These are phyloP conservation scores for Latrodectus hesperus DNA, from an alignment of 2,888 invertebrate genomes.

Conservation along the genomic window DNA sequence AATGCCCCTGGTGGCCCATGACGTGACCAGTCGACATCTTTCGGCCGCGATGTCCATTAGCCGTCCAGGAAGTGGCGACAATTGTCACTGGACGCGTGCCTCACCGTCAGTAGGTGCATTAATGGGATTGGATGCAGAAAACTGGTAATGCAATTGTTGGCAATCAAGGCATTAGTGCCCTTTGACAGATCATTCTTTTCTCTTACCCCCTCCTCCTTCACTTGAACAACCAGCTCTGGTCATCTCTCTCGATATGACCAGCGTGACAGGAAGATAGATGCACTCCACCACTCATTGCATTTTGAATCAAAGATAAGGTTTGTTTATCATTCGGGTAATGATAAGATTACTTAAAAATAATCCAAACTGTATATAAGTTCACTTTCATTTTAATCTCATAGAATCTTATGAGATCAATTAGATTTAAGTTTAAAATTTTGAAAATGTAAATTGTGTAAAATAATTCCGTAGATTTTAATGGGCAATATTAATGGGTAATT, in stretches of 20 bases:
- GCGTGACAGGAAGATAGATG: background rate
- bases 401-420: no score
- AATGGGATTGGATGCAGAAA: background rate
- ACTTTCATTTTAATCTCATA: no score
- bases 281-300: background rate
- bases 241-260: background rate
- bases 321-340: no score
- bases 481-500: no score
- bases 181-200: background rate
- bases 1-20: background rate
- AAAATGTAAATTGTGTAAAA: no score
- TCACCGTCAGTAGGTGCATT: background rate
- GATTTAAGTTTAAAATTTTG: no score
- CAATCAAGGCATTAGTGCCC: background rate
- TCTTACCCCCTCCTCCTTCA: background rate
- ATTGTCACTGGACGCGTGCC: background rate
- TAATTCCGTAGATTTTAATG: no score
- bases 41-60: background rate
- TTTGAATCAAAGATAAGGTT: background rate
- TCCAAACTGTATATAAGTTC: no score
- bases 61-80: constrained; percentile 1
- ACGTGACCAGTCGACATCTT: constrained; percentile 2
- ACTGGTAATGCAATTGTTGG: background rate
- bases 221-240: background rate
- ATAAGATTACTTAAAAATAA: no score